These are phyloP conservation scores for Thereva nobilitata DNA, from an alignment of 2,888 invertebrate species.

Conservation along the genomic window DNA sequence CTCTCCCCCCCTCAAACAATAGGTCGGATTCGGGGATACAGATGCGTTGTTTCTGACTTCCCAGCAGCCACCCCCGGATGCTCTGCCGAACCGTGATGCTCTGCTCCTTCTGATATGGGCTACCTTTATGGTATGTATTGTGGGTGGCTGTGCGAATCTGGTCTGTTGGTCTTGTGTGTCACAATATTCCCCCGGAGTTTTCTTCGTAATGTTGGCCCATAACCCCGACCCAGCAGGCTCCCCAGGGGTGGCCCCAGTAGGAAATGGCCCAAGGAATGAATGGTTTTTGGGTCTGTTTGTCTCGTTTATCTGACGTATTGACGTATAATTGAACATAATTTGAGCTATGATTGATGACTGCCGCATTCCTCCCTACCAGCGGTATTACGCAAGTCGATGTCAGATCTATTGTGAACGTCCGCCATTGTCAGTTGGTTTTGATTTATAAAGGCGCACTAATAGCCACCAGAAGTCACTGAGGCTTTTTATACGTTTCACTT, in stretches of 20 bases:
- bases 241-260: neutral
- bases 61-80: neutral
- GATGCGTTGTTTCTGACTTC: slow-evolving; percentile 37
- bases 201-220: neutral
- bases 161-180: neutral
- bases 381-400: no score
- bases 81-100: no score
- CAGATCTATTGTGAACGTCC: no score
- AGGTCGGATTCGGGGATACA: slow-evolving; percentile 31
- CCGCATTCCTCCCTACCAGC: neutral
- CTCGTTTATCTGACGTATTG: slow-evolving; percentile 38
- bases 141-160: no score
- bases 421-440: no score
- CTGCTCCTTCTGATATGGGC: no score
- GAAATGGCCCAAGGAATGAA: slow-evolving; percentile 18
- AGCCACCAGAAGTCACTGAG: no score
- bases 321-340: slow-evolving; percentile 40
- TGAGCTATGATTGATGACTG: slow-evolving; percentile 38
- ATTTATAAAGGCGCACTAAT: no score
- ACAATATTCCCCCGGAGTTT: neutral
- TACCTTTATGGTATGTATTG: no score
- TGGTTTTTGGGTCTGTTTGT: slow-evolving; percentile 24
- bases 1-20: slow-evolving; percentile 19
- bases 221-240: slow-evolving; percentile 9
- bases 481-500: no score